phyloP scores from a whole-genome alignment of 1,140 invertebrate genomes.

The Heliconius congener region DNA sequence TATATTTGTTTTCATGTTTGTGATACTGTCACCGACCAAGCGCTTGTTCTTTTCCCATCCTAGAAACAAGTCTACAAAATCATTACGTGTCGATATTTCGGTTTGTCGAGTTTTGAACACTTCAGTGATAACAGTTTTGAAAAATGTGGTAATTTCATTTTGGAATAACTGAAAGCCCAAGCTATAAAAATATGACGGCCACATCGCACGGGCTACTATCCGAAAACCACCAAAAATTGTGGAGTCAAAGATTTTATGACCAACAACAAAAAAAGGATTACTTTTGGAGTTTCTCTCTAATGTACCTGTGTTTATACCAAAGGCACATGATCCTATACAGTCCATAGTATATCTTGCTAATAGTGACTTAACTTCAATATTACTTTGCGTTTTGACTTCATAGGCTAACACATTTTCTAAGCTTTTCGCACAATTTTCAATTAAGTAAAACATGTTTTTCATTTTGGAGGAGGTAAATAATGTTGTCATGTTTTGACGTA shows the following conservation, averaged over 20 bases:
- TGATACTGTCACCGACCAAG: slow-evolving; percentile 48
- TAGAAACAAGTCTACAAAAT: slow-evolving; percentile 54
- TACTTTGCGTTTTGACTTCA: slow-evolving; percentile 39
- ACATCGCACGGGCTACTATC: slow-evolving; percentile 41
- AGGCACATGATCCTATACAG: slow-evolving; percentile 82
- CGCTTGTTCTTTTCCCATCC: slow-evolving; percentile 45
- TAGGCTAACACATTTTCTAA: slow-evolving; percentile 57
- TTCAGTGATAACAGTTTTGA: slow-evolving; percentile 44
- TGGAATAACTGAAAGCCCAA: slow-evolving; percentile 44
- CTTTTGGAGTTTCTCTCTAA: slow-evolving; percentile 52
- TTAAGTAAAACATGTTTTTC: slow-evolving; percentile 81
- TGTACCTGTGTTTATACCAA: slow-evolving; percentile 82
- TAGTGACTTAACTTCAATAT: slow-evolving; percentile 68
- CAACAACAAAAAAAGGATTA: slow-evolving; percentile 79
- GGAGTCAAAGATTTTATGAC: slow-evolving; percentile 52
- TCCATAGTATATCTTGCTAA: slow-evolving; percentile 82
- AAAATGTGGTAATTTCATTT: slow-evolving; percentile 42
- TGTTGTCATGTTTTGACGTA: slow-evolving; percentile 82
- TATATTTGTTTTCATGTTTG: slow-evolving; percentile 35
- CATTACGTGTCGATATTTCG: slow-evolving; percentile 45
- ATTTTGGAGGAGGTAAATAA: slow-evolving; percentile 84
- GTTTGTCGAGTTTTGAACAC: slow-evolving; percentile 47
- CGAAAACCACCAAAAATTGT: slow-evolving; percentile 38
- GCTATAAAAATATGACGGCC: slow-evolving; percentile 51
- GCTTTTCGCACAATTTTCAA: slow-evolving; percentile 63